Percentiles rank a stretch among this genome's conserved stretches.
Conservation (phyloP, 2,888 invertebrate species). For the Cryptophagus acutangulus region DNA sequence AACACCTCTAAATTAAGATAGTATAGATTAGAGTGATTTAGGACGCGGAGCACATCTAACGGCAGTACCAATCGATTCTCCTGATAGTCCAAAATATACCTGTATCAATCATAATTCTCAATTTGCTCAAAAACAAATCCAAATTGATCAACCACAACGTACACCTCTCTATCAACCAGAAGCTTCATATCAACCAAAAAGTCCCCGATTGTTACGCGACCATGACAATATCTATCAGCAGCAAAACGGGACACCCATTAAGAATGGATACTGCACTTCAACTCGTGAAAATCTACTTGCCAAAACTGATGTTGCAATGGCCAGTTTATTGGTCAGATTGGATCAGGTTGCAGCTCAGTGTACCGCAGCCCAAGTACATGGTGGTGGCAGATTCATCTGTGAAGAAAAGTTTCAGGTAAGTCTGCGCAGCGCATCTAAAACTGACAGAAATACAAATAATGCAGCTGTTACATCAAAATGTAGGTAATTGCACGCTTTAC, state of each 20-base stretch:
- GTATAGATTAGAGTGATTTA: conserved; percentile 16
- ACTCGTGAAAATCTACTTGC: conserved; percentile 55
- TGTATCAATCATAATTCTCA: not conserved
- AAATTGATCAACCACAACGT: not conserved
- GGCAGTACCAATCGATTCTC: conserved; percentile 33
- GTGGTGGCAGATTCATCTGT: conserved; percentile 69
- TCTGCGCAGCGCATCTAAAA: too few relatives aligned
- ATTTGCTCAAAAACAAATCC: not conserved
- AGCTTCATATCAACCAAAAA: not conserved
- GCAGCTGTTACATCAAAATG: not conserved
- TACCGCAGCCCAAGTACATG: conserved; percentile 67
- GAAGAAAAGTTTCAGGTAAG: conserved; percentile 71
- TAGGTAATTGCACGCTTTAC: too few relatives aligned
- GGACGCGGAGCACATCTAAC: conserved; percentile 30
- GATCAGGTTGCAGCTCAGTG: conserved; percentile 70
- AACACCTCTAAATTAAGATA: too few relatives aligned
- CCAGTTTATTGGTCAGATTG: conserved; percentile 60
- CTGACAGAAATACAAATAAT: conserved; percentile 14
- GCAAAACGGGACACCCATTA: conserved; percentile 14
- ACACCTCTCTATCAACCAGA: conserved; percentile 7
- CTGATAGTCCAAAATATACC: conserved; percentile 20
- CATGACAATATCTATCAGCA: conserved; percentile 7
- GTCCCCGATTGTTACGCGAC: not conserved
- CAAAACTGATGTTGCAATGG: conserved; percentile 67
- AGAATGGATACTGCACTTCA: conserved; percentile 40